A percentile compares a stretch with the other conserved stretches of the same genome.
Conservation (phyloP, 2,113 vertebrate genomes). For the Eulacestoma nigropectus region DNA sequence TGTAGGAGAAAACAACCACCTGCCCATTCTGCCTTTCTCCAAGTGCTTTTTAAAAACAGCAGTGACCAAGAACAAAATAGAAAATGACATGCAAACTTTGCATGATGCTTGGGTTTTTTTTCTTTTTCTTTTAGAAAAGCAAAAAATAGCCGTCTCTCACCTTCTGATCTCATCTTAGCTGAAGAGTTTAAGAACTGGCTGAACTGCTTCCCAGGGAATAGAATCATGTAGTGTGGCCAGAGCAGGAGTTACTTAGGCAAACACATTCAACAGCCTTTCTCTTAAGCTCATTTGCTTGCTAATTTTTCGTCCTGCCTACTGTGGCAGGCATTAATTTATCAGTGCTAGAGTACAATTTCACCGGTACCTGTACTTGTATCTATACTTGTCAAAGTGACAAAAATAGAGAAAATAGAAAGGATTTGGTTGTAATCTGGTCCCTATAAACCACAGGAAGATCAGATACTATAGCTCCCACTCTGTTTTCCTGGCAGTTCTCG, state of each 20-base stretch:
- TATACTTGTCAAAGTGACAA: neutral
- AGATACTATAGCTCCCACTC: neutral
- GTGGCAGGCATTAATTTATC: neutral
- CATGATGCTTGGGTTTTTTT: neutral
- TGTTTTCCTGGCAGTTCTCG: neutral
- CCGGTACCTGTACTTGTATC: neutral
- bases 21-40: neutral
- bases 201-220: neutral
- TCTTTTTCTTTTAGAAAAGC: neutral
- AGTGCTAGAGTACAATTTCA: neutral
- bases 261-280: neutral
- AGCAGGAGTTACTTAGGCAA: neutral
- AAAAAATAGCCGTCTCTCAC: neutral
- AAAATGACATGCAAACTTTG: neutral
- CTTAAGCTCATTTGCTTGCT: neutral
- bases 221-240: neutral
- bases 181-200: neutral
- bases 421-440: neutral
- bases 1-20: neutral
- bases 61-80: neutral
- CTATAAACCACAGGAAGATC: neutral
- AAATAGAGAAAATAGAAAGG: neutral
- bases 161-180: neutral
- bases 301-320: neutral
- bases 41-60: neutral